Conservation (phyloP, 2,797 vertebrate genomes). For the Pteronotus mesoamericanus region DNA sequence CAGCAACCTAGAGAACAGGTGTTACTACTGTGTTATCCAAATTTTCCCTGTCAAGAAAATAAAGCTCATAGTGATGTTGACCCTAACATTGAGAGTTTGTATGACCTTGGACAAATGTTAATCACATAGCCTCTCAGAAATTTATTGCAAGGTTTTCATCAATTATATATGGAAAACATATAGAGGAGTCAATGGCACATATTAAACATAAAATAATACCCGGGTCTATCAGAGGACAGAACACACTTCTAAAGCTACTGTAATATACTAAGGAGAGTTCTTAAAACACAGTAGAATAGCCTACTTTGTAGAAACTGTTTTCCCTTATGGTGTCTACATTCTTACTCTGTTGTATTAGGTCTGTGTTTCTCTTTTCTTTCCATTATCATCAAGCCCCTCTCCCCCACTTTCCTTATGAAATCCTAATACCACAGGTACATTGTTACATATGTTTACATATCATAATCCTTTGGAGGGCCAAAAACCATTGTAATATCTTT, state of each 20-base stretch:
- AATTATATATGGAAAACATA: neutral
- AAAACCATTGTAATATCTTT: neutral
- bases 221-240: neutral
- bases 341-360: neutral
- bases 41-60: neutral
- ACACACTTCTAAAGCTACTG: neutral
- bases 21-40: neutral
- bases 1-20: neutral
- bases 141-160: neutral
- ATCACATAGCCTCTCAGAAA: neutral
- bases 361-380: neutral
- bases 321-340: neutral
- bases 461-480: neutral
- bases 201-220: neutral
- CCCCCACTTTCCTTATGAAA: neutral
- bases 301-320: neutral
- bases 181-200: neutral
- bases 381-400: neutral
- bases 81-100: neutral
- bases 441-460: neutral
- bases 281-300: neutral
- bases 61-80: neutral
- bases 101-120: neutral
- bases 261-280: neutral
- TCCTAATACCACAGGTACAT: neutral